phyloP scores from a whole-genome alignment of 1,140 invertebrate species.

The Drosophila willistoni region DNA sequence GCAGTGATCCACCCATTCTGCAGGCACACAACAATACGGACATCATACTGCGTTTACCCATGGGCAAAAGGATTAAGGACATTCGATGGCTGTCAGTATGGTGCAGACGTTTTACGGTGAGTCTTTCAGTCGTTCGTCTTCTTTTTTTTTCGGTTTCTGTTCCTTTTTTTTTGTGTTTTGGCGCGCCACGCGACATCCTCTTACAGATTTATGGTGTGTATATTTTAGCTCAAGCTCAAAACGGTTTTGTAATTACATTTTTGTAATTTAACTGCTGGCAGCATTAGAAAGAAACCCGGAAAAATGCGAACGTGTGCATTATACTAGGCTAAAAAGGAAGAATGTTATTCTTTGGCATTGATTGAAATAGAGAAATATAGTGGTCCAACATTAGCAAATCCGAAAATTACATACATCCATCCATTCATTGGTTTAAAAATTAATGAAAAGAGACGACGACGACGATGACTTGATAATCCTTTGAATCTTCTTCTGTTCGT shows the following conservation, averaged over 20 bases:
- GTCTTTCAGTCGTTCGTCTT: constrained; percentile 65
- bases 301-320: not conserved
- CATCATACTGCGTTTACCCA: constrained; percentile 92
- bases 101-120: constrained; percentile 95
- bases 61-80: constrained; percentile 91
- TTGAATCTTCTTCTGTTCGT: not conserved
- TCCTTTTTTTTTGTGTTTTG: constrained; percentile 7
- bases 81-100: constrained; percentile 95
- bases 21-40: constrained; percentile 90
- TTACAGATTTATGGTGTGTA: constrained; percentile 67
- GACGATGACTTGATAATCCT: not conserved
- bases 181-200: constrained; percentile 62
- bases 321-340: not conserved
- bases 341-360: not conserved
- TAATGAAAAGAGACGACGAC: not conserved
- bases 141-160: constrained; percentile 23
- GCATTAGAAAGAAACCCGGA: constrained; percentile 18
- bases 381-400: too few species aligned
- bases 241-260: constrained; percentile 76
- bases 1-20: constrained; percentile 91
- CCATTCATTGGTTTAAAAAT: too few species aligned
- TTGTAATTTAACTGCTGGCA: constrained; percentile 69
- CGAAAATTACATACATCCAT: too few species aligned
- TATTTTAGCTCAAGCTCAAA: constrained; percentile 44
- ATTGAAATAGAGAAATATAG: too few species aligned